Percentiles rank a stretch among this genome's conserved stretches.
Evolutionary conservation across 2,113 vertebrate species (phyloP).

Genomic region (Gracilinanus agilis): DNA sequence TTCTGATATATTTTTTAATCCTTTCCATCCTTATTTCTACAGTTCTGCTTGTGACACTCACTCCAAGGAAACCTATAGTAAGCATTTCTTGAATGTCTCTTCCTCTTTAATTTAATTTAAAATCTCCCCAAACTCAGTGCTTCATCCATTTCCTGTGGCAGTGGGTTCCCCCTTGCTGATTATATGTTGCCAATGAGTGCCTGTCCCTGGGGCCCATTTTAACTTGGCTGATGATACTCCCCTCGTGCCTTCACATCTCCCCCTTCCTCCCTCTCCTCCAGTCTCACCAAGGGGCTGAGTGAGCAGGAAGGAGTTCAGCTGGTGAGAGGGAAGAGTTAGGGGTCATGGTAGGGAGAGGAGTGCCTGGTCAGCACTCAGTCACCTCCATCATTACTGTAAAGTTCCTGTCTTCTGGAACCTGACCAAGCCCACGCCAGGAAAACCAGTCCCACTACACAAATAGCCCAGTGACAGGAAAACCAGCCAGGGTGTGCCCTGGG

Average conservation of each 20-base stretch:
- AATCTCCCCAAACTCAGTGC: constrained; percentile 63
- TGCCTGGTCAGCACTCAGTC: not conserved
- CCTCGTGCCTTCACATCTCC: not conserved
- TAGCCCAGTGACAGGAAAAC: not conserved
- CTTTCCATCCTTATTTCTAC: not conserved
- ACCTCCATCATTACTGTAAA: constrained; percentile 15
- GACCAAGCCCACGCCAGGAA: not conserved
- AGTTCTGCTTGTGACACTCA: not conserved
- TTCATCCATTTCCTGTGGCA: constrained; percentile 74
- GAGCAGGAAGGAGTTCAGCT: constrained; percentile 36
- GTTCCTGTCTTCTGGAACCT: not conserved
- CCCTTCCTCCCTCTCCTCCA: not conserved
- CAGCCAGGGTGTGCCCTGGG: not conserved
- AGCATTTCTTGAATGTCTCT: constrained; percentile 5
- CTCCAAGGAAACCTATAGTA: not conserved
- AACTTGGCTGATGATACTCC: constrained; percentile 55
- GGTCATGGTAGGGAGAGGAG: not conserved
- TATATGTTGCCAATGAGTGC: constrained; percentile 72
- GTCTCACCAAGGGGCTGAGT: constrained; percentile 46
- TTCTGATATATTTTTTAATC: not conserved
- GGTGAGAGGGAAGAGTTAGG: not conserved
- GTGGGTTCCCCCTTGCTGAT: constrained; percentile 74
- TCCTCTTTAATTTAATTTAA: constrained; percentile 9
- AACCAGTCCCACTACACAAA: not conserved
- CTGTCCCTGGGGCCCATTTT: constrained; percentile 76